Base-by-base conservation (phyloP, 1,140 invertebrate genomes). In the Cyclargus thomasi region DNA sequence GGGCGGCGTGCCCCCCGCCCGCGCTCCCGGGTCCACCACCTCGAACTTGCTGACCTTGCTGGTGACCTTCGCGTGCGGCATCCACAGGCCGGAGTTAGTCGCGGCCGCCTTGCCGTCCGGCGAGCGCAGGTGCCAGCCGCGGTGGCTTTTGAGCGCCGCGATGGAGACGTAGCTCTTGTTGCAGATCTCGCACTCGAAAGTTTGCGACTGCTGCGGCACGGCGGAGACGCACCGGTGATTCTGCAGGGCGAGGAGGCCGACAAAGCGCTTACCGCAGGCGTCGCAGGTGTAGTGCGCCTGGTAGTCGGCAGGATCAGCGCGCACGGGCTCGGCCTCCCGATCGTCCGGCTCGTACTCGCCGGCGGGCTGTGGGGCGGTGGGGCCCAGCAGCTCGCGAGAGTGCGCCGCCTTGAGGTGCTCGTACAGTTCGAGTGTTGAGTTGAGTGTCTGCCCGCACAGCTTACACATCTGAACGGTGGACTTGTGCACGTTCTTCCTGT, bases 61-160 rank as follows among this genome's bases (percentile, higher is more conserved):
- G 4, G 90, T 91, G 1, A 91, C 90, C 79, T 90, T 91, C 65
- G 90, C 86, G 64, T 91, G 90, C 6, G 90, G 90, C 90, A 91
- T 91, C 90, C 90, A 91, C 1, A 91, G 79, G 0, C 90, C 90
- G 14, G 81, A 80, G 63, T 91, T 91, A 65, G 90, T 91, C 1
- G 89, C 90, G 16, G 90, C 90, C 10, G 90, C 90, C 76, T 91
- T 91, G 4, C 90, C 90, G 71, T 92, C 91, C 7, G 91, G 91
- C 0, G 86, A 91, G 2, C 92, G 83, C 20, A 92, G 81, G 75
- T 94, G 93, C 92, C 93, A 93, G 0, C 93, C 92, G 17, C 91
- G 88, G 72, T 94, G 93, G 69, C 92, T 93, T 64, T 93, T 92
- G 55, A 93, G 71, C 0, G 90, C 90, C 2, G 90, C 86, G 59